phyloP scores from a whole-genome alignment of 2,888 invertebrate genomes.

The Drosophila ochracea region DNA sequence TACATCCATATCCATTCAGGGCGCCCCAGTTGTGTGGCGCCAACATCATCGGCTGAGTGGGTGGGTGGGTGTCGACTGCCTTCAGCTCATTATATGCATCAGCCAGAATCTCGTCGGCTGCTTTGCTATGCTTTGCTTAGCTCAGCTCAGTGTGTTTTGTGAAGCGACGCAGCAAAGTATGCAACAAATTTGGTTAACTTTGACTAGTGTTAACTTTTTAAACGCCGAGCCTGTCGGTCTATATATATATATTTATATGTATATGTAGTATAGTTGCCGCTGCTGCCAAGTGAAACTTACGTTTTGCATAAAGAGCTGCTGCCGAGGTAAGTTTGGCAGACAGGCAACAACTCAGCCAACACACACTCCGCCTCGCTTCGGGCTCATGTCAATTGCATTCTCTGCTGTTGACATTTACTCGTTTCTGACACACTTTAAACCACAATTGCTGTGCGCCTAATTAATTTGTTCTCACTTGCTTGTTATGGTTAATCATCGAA shows the following conservation, averaged over 20 bases:
- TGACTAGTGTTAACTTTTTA: constrained; percentile 78
- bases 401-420: constrained; percentile 36
- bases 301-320: constrained; percentile 39
- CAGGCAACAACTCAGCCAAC: background rate
- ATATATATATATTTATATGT: background rate
- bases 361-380: background rate
- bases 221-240: constrained; percentile 43
- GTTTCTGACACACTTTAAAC: constrained; percentile 42
- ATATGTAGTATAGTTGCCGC: background rate
- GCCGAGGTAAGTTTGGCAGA: constrained; percentile 48
- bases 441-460: constrained; percentile 47
- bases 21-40: constrained; percentile 64
- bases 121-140: constrained; percentile 10
- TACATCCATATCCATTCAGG: constrained; percentile 47
- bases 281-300: constrained; percentile 45
- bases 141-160: constrained; percentile 68
- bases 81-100: constrained; percentile 72
- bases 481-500: constrained; percentile 47
- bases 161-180: constrained; percentile 76
- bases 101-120: constrained; percentile 29
- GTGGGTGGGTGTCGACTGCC: constrained; percentile 32
- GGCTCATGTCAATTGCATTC: constrained; percentile 38
- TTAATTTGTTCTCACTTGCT: constrained; percentile 60
- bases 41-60: constrained; percentile 22
- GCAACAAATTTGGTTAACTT: constrained; percentile 80